A percentile compares a stretch with the other conserved stretches of the same genome.
phyloP scores from a whole-genome alignment of 2,888 invertebrate genomes.

The Calliphora vomitoria region DNA sequence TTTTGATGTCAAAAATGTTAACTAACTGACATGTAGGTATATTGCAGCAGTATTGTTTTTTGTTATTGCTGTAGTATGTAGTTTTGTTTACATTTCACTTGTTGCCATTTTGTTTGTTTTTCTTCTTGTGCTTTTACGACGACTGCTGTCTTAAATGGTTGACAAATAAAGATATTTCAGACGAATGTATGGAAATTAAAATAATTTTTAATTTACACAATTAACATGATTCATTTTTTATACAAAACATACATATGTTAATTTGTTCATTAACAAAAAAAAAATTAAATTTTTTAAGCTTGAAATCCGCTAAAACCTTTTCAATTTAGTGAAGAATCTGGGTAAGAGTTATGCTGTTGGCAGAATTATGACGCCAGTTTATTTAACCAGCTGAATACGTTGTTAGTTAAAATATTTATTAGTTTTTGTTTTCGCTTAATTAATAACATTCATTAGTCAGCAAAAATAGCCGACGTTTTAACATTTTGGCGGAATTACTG shows the following conservation, averaged over 20 bases:
- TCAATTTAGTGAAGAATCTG: not conserved
- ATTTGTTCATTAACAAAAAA: slow-evolving; percentile 23
- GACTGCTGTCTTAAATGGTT: no score
- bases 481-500: not conserved
- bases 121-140: slow-evolving; percentile 2
- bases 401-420: slow-evolving; percentile 4
- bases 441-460: not conserved
- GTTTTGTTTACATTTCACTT: slow-evolving; percentile 35
- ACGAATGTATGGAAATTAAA: not conserved
- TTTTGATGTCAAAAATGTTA: no score
- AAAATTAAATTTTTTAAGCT: not conserved
- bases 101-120: slow-evolving; percentile 10
- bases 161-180: not conserved
- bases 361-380: not conserved
- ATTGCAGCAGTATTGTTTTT: no score
- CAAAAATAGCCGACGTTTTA: not conserved
- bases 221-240: slow-evolving; percentile 37
- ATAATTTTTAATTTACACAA: slow-evolving; percentile 50
- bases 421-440: slow-evolving; percentile 9
- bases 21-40: no score
- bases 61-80: no score
- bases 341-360: not conserved
- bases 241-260: slow-evolving; percentile 2
- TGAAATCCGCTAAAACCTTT: not conserved
- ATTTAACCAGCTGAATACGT: not conserved